These are phyloP conservation scores for Phenganax subtilis DNA, from an alignment of 92 coral and sea anemone species.

Conservation along the genomic window DNA sequence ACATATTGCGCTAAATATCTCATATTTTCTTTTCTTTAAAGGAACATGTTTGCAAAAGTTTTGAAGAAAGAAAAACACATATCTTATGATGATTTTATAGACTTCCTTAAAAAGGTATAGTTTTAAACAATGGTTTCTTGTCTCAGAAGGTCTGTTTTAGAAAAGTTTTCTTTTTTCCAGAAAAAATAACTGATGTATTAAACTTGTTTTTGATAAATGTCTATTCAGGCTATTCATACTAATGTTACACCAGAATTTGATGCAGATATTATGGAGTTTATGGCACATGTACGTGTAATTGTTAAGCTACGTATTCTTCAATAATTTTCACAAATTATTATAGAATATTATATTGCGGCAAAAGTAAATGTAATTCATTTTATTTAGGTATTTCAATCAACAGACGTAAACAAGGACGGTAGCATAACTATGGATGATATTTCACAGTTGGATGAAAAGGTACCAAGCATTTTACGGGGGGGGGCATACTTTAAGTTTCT, in stretches of 20 bases:
- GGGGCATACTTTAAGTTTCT: not conserved
- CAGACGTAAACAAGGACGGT: conserved; percentile 30
- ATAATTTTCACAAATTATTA: too few species aligned
- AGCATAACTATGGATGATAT: not conserved
- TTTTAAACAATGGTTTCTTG: not conserved
- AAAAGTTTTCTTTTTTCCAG: not conserved
- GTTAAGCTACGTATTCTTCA: not conserved
- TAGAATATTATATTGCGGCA: not conserved
- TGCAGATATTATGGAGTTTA: not conserved
- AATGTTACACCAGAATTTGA: conserved; percentile 22
- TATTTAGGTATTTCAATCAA: conserved; percentile 28
- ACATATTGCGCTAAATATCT: not conserved
- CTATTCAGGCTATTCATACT: conserved; percentile 7
- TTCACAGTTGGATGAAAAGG: conserved; percentile 18
- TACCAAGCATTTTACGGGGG: not conserved
- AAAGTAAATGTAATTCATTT: not conserved
- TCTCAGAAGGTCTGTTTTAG: not conserved
- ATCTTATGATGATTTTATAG: conserved; percentile 20
- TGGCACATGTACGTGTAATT: conserved; percentile 10
- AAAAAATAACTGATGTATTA: not conserved
- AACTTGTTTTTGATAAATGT: not conserved
- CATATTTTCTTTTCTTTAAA: not conserved
- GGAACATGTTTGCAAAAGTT: not conserved
- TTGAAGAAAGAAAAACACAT: conserved; percentile 1
- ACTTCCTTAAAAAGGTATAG: conserved; percentile 7